Evolutionary conservation across 1,140 invertebrate species (phyloP), one percentile per base, ranked within the genome.

Genomic region (Heliconius nattereri): DNA sequence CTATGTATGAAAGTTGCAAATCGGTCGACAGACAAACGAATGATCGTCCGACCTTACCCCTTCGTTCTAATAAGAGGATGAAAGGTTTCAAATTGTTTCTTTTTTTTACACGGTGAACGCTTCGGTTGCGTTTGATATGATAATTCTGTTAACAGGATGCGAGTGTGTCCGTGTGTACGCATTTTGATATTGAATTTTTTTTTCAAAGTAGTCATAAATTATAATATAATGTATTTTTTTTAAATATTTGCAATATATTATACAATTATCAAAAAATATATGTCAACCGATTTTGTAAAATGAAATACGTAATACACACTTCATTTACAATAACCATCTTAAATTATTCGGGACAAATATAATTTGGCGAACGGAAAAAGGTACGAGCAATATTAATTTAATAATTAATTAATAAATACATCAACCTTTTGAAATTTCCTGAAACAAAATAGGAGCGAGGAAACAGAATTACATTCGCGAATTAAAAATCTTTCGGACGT

Each of bases 61-160:
- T 91, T 91, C 86, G 83, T 80, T 87, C 81, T 90, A 90, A 88
- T 90, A 89, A 93, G 88, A 89, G 90, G 90, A 90, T 91, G 88
- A 89, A 90, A 92, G 91, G 88, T 89, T 92, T 87, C 85, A 89
- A 86, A 88, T 91, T 88, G 90, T 89, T 91, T 92, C 89, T 90
- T 92, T 91, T 92, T 90, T 92, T 90, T 88, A 84, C 78, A 87
- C 86, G 82, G 81, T 81, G 85, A 83, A 89, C 86, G 88, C 85
- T 83, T 89, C 85, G 86, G 85, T 85, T 78, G 81, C 89, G 90
- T 93, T 93, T 93, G 92, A 90, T 93, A 93, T 93, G 92, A 92
- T 93, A 93, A 93, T 93, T 93, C 81, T 76, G 78, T 85, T 91
- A 92, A 91, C 91, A 89, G 89, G 86, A 91, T 90, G 86, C 85